Percentiles rank a stretch among this genome's conserved stretches.
phyloP scores from a whole-genome alignment of 2,113 vertebrate genomes.

The Lophotis ruficrista region DNA sequence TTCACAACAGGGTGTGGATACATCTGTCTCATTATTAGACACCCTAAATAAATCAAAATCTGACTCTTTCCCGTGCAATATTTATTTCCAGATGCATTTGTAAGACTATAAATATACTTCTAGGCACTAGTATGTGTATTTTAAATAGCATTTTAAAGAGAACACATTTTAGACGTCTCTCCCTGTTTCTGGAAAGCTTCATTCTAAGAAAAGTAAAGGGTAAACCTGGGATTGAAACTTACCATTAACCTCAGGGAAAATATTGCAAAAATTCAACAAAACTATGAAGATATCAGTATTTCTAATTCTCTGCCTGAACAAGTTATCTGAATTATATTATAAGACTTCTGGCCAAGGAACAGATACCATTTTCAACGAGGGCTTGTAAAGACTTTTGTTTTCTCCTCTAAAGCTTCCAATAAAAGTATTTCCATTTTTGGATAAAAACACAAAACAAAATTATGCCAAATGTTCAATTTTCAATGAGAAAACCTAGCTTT shows the following conservation, averaged over 20 bases:
- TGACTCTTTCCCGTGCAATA: not conserved
- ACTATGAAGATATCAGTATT: not conserved
- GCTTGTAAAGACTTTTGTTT: not conserved
- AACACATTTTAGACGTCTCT: not conserved
- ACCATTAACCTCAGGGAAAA: not conserved
- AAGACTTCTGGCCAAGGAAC: not conserved
- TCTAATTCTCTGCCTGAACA: not conserved
- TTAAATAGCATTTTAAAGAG: not conserved
- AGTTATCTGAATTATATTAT: not conserved
- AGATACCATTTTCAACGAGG: not conserved
- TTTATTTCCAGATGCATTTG: not conserved
- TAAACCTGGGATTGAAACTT: not conserved
- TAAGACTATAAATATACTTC: not conserved
- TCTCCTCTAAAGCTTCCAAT: not conserved
- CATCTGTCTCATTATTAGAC: not conserved
- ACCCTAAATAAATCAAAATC: not conserved
- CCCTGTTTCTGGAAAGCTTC: not conserved
- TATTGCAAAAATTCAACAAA: not conserved
- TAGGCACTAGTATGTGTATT: not conserved
- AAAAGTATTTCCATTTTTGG: not conserved
- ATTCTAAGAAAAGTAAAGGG: not conserved
- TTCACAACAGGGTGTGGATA: not conserved
- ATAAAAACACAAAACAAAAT: not conserved
- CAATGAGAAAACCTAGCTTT: not conserved
- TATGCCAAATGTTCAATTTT: not conserved